phyloP scores from a whole-genome alignment of 1,140 invertebrate genomes.

The Drosophila insularis region DNA sequence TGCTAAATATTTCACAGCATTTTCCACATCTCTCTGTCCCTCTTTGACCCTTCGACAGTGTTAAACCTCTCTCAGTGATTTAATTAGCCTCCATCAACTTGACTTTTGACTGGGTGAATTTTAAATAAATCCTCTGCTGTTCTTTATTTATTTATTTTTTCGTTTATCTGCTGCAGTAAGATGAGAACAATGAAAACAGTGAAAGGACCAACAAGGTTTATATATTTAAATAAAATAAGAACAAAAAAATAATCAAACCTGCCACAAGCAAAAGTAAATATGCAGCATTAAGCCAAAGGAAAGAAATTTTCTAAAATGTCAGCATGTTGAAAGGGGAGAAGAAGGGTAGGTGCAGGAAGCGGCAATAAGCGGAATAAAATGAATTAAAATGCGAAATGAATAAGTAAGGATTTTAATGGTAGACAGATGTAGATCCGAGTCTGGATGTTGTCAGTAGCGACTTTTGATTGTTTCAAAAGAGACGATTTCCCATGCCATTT shows the following conservation, averaged over 20 bases:
- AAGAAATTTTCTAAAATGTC: slow-evolving; percentile 52
- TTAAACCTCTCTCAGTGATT: slow-evolving; percentile 34
- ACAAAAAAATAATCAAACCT: slow-evolving; percentile 4
- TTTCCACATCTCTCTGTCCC: background rate
- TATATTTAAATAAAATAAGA: slow-evolving; percentile 31
- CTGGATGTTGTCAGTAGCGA: slow-evolving; percentile 52
- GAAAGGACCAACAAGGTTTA: background rate
- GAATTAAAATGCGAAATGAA: slow-evolving; percentile 48
- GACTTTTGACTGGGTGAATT: slow-evolving; percentile 56
- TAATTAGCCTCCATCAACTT: slow-evolving; percentile 49
- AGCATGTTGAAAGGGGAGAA: background rate
- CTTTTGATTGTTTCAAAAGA: slow-evolving; percentile 47
- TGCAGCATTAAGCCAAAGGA: slow-evolving; percentile 35
- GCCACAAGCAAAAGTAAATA: slow-evolving; percentile 25
- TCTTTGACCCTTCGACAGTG: background rate
- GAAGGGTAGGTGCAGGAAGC: background rate
- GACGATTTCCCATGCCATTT: background rate
- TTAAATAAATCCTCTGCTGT: slow-evolving; percentile 39
- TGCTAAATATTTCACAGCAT: background rate
- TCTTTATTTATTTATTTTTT: slow-evolving; percentile 21
- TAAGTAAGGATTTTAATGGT: slow-evolving; percentile 10
- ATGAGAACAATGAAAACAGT: slow-evolving; percentile 8
- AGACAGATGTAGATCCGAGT: slow-evolving; percentile 12
- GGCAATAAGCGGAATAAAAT: slow-evolving; percentile 35
- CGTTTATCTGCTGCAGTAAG: slow-evolving; percentile 22